Base-by-base conservation (phyloP, 2,888 invertebrate species). In the Rhyacophila evoluta region DNA sequence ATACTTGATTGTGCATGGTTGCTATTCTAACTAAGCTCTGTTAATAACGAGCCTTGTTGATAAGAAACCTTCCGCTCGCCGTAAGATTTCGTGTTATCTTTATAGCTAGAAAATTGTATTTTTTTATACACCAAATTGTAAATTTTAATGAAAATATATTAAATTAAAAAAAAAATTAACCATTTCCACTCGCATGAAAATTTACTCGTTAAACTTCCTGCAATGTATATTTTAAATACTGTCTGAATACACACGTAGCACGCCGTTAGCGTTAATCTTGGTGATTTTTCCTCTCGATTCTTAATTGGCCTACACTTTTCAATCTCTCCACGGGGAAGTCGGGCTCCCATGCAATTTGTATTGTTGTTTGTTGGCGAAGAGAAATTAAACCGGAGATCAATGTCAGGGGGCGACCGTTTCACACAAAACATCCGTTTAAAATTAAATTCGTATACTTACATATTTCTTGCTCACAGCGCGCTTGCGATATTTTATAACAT, bases 351-450 rank as follows among this genome's bases (percentile, higher is more conserved):
- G 55, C 55, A 55, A 41, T 55, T 41, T 55, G 25, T 10, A 55
- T 55, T 55, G 55, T 55, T 55, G 55, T 12, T 19, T 8, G 55
- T 55, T 12, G 19, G 19, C 19, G 55, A 55, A 19, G 55, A 55
- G 55, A 55, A 55, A 55, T 19, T 25, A 8, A 55, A 8, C 55
- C 19, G 55, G 8, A 15, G 55, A 55, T 55, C 55, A 55, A 55
- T 55, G 55, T 55, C 55, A 55, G 55, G 55, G 55, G 55, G 55
- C 55, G 55, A 12, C 55, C 55, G 25, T 19, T 55, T 55, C 55
- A 25, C 55, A 55, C 55, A 55, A 55, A 55, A 25, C 55, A 55
- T 55, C 55, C 55, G 55, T 8, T 55, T 19, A 25, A 55, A 10
- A 6, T 33, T 4, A 4, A 33, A 55, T 55, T 55, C 55, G 55